Base-by-base conservation (phyloP, 2,113 vertebrate genomes). In the Calonectris borealis region DNA sequence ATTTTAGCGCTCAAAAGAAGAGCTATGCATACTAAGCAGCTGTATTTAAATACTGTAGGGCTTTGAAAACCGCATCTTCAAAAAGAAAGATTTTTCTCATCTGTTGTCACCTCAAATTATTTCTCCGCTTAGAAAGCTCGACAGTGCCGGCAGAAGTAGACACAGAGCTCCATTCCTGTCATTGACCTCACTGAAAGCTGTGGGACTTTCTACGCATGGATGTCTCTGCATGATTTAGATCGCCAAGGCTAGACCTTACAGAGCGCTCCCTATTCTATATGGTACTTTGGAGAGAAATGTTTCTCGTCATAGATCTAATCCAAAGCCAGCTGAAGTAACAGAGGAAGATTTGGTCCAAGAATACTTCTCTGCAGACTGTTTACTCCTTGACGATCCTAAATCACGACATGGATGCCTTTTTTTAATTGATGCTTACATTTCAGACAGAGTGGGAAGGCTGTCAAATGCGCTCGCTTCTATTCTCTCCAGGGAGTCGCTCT, bases 381-480 rank as follows among this genome's bases (percentile, higher is more conserved):
- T 81, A 27, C 34, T 84, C 73, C 52, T 89, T 4, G 15, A 86
- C 71, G 86, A 93, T 68, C 82, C 32, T 22, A 92, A 94, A 79
- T 73, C 94, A 79, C 3, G 48, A 77, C 27, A 25, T 19, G 61
- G 90, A 88, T 92, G 58, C 48, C 38, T 89, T 80, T 89, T 93
- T 87, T 93, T 26, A 96, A 85, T 72, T 46, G 86, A 76, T 95
- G 97, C 99, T 99, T 98, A 99, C 99, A 99, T 99, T 98, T 99
- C 98, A 94, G 97, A 97, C 96, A 99, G 96, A 95, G 97, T 98
- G 95, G 97, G 97, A 85, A 99, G 98, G 96, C 93, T 98, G 93
- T 99, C 97, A 98, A 99, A 99, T 49, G 99, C 99, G 4, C 98
- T 97, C 19, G 96, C 96, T 97, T 98, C 98, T 92, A 99, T 99